These are phyloP conservation scores for Pantala flavescens DNA, from an alignment of 1,140 invertebrate genomes.

Conservation along the genomic window DNA sequence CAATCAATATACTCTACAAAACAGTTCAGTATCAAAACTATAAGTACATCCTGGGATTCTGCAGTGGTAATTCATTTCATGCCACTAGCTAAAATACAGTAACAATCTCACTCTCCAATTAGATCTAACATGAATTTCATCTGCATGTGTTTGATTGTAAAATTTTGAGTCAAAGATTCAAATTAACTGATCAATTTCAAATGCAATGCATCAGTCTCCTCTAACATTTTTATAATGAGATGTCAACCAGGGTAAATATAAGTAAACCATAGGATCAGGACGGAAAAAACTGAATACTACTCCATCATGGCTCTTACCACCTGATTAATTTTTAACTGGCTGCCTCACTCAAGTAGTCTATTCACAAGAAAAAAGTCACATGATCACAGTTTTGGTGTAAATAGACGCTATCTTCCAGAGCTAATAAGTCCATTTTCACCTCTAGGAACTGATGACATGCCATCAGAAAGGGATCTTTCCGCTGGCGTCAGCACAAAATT, in stretches of 20 bases:
- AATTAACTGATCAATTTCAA: not conserved
- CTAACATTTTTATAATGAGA: not conserved
- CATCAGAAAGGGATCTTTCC: not conserved
- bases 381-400: not conserved
- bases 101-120: not conserved
- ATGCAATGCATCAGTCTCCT: not conserved
- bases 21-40: conserved; percentile 2
- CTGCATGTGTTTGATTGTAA: not conserved
- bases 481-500: not conserved
- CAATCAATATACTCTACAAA: not conserved
- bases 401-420: not conserved
- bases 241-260: not conserved
- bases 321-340: not conserved
- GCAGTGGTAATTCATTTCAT: not conserved
- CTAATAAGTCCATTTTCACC: not conserved
- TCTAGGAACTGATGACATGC: not conserved
- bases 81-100: not conserved
- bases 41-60: not conserved
- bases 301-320: not conserved
- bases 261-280: not conserved
- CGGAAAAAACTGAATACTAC: conserved; percentile 2
- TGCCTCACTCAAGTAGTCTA: not conserved
- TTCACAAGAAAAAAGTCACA: not conserved
- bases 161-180: not conserved
- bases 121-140: not conserved